These are phyloP conservation scores for Caenorhabditis inopinata DNA, from an alignment of 1,140 invertebrate genomes.

Conservation along the genomic window DNA sequence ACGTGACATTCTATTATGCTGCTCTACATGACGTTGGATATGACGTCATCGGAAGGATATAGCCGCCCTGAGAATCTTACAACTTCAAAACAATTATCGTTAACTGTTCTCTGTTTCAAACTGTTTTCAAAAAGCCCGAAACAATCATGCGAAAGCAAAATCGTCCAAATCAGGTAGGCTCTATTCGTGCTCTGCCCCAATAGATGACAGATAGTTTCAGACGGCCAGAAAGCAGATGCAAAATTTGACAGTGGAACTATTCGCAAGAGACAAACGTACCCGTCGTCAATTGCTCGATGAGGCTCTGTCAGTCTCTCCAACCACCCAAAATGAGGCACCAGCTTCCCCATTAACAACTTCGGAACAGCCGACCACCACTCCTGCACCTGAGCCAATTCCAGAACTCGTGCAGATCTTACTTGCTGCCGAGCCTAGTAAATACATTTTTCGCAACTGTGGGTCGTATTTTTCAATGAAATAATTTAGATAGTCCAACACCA, in stretches of 20 bases:
- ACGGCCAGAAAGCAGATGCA: conserved; percentile 15
- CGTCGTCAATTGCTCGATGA: conserved; percentile 1
- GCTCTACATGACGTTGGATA: too few species aligned
- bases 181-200: background rate
- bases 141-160: conserved; percentile 25
- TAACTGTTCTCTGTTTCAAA: too few species aligned
- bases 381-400: background rate
- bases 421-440: background rate
- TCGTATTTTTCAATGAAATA: background rate
- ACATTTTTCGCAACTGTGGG: background rate
- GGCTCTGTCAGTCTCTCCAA: background rate
- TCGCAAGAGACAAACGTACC: background rate
- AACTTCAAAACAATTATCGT: too few species aligned
- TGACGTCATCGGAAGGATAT: too few species aligned
- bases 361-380: background rate
- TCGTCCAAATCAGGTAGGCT: conserved; percentile 16
- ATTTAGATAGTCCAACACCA: background rate
- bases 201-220: background rate
- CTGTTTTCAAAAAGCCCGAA: conserved; percentile 6
- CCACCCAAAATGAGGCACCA: background rate
- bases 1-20: too few species aligned
- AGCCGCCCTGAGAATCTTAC: too few species aligned
- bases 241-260: conserved; percentile 18
- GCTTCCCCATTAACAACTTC: background rate
- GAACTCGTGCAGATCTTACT: background rate